Evolutionary conservation across 2,888 invertebrate species (phyloP).

Genomic region (Hypselothyrea guttata): DNA sequence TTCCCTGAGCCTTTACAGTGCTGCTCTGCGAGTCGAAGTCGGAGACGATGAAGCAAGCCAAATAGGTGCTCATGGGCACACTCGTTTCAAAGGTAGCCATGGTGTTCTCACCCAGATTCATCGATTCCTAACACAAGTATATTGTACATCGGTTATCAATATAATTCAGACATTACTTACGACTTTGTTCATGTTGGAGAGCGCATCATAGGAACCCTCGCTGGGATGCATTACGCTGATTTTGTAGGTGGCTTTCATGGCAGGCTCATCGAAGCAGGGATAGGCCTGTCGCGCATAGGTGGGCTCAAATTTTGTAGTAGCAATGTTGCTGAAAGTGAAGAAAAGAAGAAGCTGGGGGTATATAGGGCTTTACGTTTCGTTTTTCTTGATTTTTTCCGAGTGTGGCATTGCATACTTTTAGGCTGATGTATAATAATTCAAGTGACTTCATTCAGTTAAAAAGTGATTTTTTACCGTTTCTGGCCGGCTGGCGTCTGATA

Average conservation of each 20-base stretch:
- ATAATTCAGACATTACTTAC: constrained; percentile 12
- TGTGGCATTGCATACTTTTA: constrained; percentile 44
- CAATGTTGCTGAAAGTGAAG: constrained; percentile 86
- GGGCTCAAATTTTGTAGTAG: constrained; percentile 96
- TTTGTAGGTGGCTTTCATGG: constrained; percentile 92
- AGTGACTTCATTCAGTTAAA: no score
- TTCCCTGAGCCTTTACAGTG: constrained; percentile 83
- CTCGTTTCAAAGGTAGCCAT: constrained; percentile 89
- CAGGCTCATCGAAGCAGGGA: constrained; percentile 97
- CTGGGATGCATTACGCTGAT: constrained; percentile 89
- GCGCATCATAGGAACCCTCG: constrained; percentile 85
- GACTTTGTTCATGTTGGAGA: constrained; percentile 85
- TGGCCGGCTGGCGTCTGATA: constrained; percentile 83
- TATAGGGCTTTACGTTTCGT: no score
- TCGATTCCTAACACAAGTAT: constrained; percentile 33
- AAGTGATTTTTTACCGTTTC: no score
- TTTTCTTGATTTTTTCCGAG: no score
- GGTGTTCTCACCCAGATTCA: constrained; percentile 82
- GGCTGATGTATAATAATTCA: no score
- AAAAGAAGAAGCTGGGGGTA: no score
- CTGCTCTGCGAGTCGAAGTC: constrained; percentile 87
- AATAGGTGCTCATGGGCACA: constrained; percentile 96
- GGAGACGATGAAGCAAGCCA: constrained; percentile 94
- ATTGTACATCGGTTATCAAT: no score
- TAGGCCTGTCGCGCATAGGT: constrained; percentile 96